phyloP scores from a whole-genome alignment of 2,113 vertebrate species.

The Seriola aureovittata region DNA sequence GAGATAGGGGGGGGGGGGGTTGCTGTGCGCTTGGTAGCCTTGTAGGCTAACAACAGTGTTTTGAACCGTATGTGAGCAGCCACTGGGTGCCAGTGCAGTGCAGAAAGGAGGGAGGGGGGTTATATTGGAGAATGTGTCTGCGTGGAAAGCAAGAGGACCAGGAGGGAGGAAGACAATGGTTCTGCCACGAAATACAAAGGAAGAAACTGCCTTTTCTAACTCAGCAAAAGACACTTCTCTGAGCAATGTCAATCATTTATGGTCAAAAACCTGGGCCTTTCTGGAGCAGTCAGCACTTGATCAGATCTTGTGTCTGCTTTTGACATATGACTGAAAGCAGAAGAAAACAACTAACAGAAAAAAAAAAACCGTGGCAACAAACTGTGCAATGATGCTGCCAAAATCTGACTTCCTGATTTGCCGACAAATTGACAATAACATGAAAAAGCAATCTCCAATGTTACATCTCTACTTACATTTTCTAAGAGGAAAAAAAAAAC shows the following conservation, averaged over 20 bases:
- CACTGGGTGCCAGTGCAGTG: conserved; percentile 57
- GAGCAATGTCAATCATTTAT: conserved; percentile 6
- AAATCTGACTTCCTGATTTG: background rate
- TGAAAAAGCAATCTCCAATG: background rate
- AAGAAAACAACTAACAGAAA: conserved; percentile 17
- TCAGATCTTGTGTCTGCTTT: background rate
- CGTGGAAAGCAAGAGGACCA: conserved; percentile 29
- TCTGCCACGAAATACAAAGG: conserved; percentile 11
- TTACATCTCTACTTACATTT: background rate
- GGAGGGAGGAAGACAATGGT: conserved; percentile 8
- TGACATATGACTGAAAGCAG: conserved; percentile 13
- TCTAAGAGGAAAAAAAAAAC: background rate
- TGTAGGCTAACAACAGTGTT: conserved; percentile 37
- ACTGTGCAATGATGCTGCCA: background rate
- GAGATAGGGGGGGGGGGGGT: background rate
- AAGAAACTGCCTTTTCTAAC: conserved; percentile 9
- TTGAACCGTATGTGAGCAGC: conserved; percentile 32
- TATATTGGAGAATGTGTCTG: conserved; percentile 29
- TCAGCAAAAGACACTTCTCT: conserved; percentile 28
- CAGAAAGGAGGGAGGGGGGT: conserved; percentile 10
- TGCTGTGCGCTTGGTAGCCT: conserved; percentile 32
- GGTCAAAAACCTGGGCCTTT: background rate
- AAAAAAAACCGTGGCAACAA: background rate
- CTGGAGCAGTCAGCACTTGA: background rate
- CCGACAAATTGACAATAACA: background rate